A percentile compares a stretch with the other conserved stretches of the same genome.
These are phyloP conservation scores for Furnarius figulus DNA, from an alignment of 2,113 vertebrate genomes.

Conservation along the genomic window DNA sequence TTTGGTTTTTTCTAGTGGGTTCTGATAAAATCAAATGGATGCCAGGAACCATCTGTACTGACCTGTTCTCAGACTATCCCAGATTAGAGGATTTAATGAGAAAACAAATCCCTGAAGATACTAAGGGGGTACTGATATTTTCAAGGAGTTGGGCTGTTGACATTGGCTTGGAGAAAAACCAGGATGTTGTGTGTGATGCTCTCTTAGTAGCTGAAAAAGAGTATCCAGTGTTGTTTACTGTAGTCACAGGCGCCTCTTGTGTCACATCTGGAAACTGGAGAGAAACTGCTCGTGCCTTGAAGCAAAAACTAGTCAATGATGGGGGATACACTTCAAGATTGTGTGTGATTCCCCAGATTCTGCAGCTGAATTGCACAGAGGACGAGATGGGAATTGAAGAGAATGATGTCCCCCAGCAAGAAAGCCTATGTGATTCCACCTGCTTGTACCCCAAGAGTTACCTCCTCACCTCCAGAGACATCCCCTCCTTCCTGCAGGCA, in stretches of 20 bases:
- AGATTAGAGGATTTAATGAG: neutral
- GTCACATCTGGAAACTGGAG: neutral
- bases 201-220: neutral
- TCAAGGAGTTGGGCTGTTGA: neutral
- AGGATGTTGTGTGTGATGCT: neutral
- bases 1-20: neutral
- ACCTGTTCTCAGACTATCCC: neutral
- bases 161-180: neutral
- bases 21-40: neutral
- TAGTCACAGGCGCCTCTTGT: neutral
- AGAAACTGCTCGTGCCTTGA: neutral
- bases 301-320: neutral
- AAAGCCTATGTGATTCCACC: accelerated
- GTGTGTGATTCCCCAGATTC: neutral
- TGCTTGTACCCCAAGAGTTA: neutral
- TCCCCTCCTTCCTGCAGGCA: accelerated
- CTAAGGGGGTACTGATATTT: neutral
- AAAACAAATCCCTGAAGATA: neutral
- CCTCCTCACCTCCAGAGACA: neutral
- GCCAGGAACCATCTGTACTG: neutral
- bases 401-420: neutral
- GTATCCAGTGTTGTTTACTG: neutral
- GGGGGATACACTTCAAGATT: neutral
- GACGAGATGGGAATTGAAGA: neutral
- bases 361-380: neutral